Conservation (phyloP, 2,888 invertebrate species). For the Rhamnusium bicolor region DNA sequence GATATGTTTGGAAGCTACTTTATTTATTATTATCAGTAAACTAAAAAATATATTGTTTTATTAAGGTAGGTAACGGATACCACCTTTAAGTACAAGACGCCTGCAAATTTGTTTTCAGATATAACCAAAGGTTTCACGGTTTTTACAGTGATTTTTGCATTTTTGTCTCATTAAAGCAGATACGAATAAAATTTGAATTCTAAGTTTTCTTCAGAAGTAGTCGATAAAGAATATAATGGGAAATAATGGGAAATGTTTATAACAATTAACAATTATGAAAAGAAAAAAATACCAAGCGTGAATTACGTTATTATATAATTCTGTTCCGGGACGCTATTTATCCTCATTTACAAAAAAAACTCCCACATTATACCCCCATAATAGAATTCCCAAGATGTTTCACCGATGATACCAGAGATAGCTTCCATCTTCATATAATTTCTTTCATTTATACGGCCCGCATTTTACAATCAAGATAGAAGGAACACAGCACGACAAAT, state of each 20-base stretch:
- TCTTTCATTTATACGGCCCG: slow-evolving; percentile 39
- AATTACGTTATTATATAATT: not conserved
- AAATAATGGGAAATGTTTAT: not conserved
- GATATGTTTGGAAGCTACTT: no score
- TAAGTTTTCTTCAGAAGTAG: no score
- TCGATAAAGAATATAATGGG: no score
- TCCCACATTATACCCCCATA: slow-evolving; percentile 27
- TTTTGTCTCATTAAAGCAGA: no score
- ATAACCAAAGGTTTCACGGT: no score
- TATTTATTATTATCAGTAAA: no score
- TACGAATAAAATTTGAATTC: no score
- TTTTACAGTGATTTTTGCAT: no score
- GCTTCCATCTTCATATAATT: slow-evolving; percentile 36
- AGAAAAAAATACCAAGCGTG: not conserved
- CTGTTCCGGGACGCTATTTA: not conserved
- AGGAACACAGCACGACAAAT: slow-evolving; percentile 64
- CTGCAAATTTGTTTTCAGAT: no score
- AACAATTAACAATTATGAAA: not conserved
- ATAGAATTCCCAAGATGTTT: slow-evolving; percentile 20
- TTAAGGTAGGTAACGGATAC: no score
- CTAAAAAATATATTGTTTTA: no score
- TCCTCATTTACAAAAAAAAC: slow-evolving; percentile 1
- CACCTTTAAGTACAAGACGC: no score
- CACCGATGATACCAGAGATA: slow-evolving; percentile 29
- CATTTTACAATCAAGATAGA: slow-evolving; percentile 61